A percentile compares a stretch with the other conserved stretches of the same genome.
phyloP scores from a whole-genome alignment of 2,797 vertebrate genomes.

The Microhierax caerulescens region DNA sequence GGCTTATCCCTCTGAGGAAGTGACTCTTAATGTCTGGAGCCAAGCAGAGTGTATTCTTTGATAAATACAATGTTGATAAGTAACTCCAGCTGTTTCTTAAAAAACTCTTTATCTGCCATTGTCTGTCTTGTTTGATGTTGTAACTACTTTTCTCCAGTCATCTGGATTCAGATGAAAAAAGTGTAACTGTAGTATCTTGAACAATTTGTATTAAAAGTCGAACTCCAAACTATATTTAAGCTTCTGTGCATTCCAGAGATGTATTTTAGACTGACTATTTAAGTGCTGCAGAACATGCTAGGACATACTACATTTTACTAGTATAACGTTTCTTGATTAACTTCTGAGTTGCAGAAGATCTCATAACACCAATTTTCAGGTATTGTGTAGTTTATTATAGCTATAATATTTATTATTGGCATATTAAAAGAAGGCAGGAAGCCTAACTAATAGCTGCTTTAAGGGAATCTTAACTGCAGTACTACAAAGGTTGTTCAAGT shows the following conservation, averaged over 20 bases:
- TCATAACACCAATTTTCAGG: slow-evolving; percentile 5
- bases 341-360: background rate
- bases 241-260: background rate
- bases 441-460: slow-evolving; percentile 10
- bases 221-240: background rate
- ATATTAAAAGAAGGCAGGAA: slow-evolving; percentile 14
- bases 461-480: background rate
- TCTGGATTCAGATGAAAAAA: background rate
- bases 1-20: background rate
- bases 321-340: slow-evolving; percentile 42
- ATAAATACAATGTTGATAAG: background rate
- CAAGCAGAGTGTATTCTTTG: background rate
- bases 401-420: slow-evolving; percentile 11
- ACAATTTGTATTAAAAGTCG: background rate
- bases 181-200: background rate
- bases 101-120: background rate
- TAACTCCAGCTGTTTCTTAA: background rate
- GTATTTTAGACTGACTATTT: background rate
- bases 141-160: background rate
- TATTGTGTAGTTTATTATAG: slow-evolving; percentile 15
- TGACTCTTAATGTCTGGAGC: background rate
- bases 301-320: background rate
- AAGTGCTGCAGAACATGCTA: background rate
- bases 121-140: background rate
- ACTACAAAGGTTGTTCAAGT: background rate